Percentiles rank a stretch among this genome's conserved stretches.
phyloP scores from a whole-genome alignment of 2,113 vertebrate species.

The Atractosteus spatula region DNA sequence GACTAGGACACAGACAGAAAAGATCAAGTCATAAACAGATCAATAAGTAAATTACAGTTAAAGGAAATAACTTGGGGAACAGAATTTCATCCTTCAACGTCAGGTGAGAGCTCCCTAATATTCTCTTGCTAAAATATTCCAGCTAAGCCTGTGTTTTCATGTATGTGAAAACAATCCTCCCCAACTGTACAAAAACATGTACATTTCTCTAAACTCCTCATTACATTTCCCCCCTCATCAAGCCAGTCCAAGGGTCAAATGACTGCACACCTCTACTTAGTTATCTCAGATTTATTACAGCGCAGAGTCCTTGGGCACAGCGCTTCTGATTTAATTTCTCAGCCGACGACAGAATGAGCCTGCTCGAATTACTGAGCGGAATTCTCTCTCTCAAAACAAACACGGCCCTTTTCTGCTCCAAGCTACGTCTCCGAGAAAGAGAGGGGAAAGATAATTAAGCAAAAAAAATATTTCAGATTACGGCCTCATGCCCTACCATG shows the following conservation, averaged over 20 bases:
- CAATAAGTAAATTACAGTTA: too few species aligned
- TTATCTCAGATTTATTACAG: neutral
- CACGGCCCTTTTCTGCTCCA: neutral
- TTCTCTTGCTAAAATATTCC: too few species aligned
- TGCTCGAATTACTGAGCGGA: slow-evolving; percentile 27
- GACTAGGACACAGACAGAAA: too few species aligned
- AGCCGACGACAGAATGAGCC: slow-evolving; percentile 14
- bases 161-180: neutral
- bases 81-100: too few species aligned
- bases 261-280: slow-evolving; percentile 3
- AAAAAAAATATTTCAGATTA: too few species aligned
- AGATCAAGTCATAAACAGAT: too few species aligned
- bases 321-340: slow-evolving; percentile 36
- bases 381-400: slow-evolving; percentile 18
- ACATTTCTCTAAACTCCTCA: neutral
- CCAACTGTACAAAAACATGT: neutral
- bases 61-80: too few species aligned
- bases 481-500: too few species aligned
- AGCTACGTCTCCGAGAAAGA: too few species aligned
- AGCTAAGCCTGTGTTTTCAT: neutral
- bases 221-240: slow-evolving; percentile 1
- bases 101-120: too few species aligned
- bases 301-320: slow-evolving; percentile 37
- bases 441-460: too few species aligned
- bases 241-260: neutral